Conservation (phyloP, 2,797 vertebrate genomes). For the Scolopax rusticola region DNA sequence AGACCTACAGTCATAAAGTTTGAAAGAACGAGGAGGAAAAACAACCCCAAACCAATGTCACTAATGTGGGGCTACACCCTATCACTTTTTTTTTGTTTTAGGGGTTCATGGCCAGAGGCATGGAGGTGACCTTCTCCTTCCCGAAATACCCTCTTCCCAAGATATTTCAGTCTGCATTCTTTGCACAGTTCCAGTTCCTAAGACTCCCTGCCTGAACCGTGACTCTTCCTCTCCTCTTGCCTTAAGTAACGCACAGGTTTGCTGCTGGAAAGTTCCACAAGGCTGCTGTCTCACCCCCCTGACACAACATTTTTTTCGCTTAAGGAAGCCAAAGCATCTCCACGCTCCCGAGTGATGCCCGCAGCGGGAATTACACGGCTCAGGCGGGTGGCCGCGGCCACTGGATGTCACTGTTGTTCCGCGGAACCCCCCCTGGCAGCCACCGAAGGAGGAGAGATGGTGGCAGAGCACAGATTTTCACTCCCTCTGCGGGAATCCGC, state of each 20-base stretch:
- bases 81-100: background rate
- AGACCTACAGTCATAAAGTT: background rate
- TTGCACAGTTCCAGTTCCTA: background rate
- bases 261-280: background rate
- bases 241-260: fast-evolving
- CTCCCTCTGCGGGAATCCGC: background rate
- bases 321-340: fast-evolving
- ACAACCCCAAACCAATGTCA: background rate
- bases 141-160: background rate
- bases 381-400: background rate
- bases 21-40: background rate
- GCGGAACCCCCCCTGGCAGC: background rate
- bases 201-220: fast-evolving
- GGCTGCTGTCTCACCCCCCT: background rate
- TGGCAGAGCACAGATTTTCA: background rate
- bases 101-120: background rate
- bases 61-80: background rate
- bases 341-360: fast-evolving
- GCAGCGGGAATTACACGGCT: fast-evolving
- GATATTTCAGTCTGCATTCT: background rate
- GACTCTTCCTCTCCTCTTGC: background rate
- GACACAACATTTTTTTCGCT: fast-evolving
- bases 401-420: slow-evolving; percentile 76
- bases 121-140: background rate
- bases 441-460: fast-evolving